These are phyloP conservation scores for Alectoris magna DNA, from an alignment of 2,797 vertebrate genomes.

Conservation along the genomic window DNA sequence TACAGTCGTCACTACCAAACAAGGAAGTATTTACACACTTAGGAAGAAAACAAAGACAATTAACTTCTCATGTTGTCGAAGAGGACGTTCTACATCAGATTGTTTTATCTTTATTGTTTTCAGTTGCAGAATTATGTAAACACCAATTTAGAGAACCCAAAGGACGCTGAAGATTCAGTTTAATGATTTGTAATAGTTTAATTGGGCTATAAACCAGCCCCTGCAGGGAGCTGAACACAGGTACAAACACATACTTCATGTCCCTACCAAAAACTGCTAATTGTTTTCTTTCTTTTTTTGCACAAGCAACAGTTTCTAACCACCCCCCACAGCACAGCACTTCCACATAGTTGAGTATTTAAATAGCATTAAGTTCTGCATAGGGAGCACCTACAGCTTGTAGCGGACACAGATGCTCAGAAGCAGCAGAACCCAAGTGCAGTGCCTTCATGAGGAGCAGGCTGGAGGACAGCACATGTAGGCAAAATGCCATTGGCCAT, in stretches of 20 bases:
- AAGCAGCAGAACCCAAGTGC: neutral
- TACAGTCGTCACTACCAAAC: slow-evolving; percentile 26
- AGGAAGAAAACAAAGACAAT: slow-evolving; percentile 41
- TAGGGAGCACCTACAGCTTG: neutral
- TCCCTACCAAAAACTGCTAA: slow-evolving; percentile 30
- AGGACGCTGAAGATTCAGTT: slow-evolving; percentile 42
- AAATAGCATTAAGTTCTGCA: neutral
- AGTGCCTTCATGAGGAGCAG: rapidly evolving
- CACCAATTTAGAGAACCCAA: slow-evolving; percentile 50
- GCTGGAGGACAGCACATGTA: rapidly evolving
- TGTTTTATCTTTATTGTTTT: slow-evolving; percentile 66
- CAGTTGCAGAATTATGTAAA: slow-evolving; percentile 68
- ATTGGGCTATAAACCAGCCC: slow-evolving; percentile 56
- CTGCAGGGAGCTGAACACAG: slow-evolving; percentile 40
- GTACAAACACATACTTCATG: neutral
- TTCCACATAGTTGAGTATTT: neutral
- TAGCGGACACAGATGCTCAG: neutral
- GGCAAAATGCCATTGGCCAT: neutral
- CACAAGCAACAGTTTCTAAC: slow-evolving; percentile 2
- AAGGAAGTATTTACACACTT: slow-evolving; percentile 18
- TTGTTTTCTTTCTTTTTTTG: neutral
- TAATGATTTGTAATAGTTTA: slow-evolving; percentile 61
- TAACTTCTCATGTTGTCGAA: slow-evolving; percentile 46
- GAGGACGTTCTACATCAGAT: slow-evolving; percentile 31
- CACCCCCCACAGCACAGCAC: neutral